phyloP scores from a whole-genome alignment of 2,797 vertebrate species.

The Sebastes hubbsi region DNA sequence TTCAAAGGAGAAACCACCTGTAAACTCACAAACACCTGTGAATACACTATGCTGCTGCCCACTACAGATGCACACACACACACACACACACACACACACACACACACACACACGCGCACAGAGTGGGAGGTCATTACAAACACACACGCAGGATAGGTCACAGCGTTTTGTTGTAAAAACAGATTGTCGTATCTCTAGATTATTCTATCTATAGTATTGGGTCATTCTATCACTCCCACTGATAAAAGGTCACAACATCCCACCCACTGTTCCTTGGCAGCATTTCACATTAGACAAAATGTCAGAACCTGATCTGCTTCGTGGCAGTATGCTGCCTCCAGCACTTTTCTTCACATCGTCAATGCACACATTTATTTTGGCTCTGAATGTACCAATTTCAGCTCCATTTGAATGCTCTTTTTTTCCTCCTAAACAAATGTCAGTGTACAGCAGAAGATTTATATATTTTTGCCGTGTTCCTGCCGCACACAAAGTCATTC shows the following conservation, averaged over 20 bases:
- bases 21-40: slow-evolving; percentile 44
- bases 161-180: slow-evolving; percentile 42
- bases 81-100: background rate
- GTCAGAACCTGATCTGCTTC: slow-evolving; percentile 73
- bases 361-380: slow-evolving; percentile 63
- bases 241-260: slow-evolving; percentile 73
- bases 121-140: slow-evolving; percentile 18
- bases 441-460: slow-evolving; percentile 54
- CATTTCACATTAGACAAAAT: slow-evolving; percentile 74
- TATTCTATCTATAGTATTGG: slow-evolving; percentile 47
- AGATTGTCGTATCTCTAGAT: slow-evolving; percentile 46
- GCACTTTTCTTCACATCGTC: slow-evolving; percentile 59
- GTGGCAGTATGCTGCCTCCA: slow-evolving; percentile 47
- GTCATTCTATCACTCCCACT: slow-evolving; percentile 59
- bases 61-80: slow-evolving; percentile 1
- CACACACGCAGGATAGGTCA: slow-evolving; percentile 1
- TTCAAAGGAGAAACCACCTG: slow-evolving; percentile 60
- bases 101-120: background rate
- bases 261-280: slow-evolving; percentile 65
- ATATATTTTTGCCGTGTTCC: slow-evolving; percentile 43
- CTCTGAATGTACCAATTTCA: slow-evolving; percentile 54
- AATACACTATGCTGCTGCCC: slow-evolving; percentile 12
- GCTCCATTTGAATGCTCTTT: slow-evolving; percentile 54
- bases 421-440: slow-evolving; percentile 57
- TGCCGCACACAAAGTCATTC: slow-evolving; percentile 61